These are phyloP conservation scores for Neoarius graeffei DNA, from an alignment of 2,113 vertebrate genomes.

Conservation along the genomic window DNA sequence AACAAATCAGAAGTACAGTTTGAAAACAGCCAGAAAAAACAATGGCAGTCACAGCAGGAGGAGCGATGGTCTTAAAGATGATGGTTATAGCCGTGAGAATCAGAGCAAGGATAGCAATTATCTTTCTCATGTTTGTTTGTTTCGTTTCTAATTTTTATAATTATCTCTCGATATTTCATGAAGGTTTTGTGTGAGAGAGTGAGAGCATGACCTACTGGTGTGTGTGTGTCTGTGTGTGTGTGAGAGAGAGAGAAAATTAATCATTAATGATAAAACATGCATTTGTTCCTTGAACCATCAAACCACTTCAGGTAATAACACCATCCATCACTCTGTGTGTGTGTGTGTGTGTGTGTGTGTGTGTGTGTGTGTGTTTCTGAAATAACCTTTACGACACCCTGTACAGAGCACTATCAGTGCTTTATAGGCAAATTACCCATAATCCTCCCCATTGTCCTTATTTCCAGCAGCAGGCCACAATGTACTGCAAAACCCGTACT, in stretches of 20 bases:
- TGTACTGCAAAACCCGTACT: not conserved
- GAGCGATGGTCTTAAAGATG: not conserved
- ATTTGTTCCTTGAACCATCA: constrained; percentile 72
- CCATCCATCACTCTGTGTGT: constrained; percentile 68
- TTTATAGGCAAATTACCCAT: not conserved
- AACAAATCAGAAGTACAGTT: not conserved
- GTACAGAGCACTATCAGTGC: not conserved
- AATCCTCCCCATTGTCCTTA: not conserved
- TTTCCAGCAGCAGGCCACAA: not conserved
- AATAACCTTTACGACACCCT: not conserved
- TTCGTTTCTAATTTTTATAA: not conserved
- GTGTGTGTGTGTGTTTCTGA: constrained; percentile 38
- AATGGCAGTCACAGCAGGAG: not conserved
- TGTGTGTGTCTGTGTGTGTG: constrained; percentile 37
- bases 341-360: constrained; percentile 37
- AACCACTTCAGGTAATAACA: constrained; percentile 75
- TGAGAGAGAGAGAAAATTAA: constrained; percentile 39
- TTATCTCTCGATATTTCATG: too few relatives aligned
- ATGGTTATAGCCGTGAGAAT: not conserved
- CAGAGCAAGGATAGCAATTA: not conserved
- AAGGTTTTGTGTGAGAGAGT: not conserved
- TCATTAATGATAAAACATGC: constrained; percentile 67
- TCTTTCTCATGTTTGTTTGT: too few relatives aligned
- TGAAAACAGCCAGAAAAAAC: not conserved
- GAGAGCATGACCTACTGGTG: not conserved